Conservation (phyloP, 2,888 invertebrate species). For the Ashinkailepas kermadecensis region DNA sequence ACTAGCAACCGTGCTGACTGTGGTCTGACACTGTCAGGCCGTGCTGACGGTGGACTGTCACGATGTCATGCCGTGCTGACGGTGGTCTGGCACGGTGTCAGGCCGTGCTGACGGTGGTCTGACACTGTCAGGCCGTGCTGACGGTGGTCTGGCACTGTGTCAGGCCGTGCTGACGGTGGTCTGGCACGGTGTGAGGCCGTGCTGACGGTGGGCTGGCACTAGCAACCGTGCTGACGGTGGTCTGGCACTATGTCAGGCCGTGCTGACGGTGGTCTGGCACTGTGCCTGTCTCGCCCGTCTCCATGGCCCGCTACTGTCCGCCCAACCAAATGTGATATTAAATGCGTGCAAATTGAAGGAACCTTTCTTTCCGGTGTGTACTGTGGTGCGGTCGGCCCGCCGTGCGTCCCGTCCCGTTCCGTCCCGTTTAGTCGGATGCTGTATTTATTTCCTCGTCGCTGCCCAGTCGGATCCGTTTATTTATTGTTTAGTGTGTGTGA, state of each 20-base stretch:
- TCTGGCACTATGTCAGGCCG: too few relatives aligned
- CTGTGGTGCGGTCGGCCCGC: not conserved
- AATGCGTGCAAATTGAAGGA: not conserved
- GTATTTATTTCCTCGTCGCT: not conserved
- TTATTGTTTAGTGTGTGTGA: not conserved
- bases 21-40: too few relatives aligned
- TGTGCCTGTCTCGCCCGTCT: not conserved
- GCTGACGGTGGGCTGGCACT: not conserved
- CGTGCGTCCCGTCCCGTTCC: not conserved
- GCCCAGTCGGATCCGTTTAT: not conserved
- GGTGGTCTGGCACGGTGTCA: too few relatives aligned
- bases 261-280: not conserved
- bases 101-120: not conserved
- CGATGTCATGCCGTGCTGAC: too few relatives aligned
- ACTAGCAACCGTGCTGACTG: too few relatives aligned
- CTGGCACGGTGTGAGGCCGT: too few relatives aligned
- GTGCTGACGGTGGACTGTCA: too few relatives aligned
- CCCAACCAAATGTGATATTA: constrained; percentile 13
- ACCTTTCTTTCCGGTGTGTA: constrained; percentile 4
- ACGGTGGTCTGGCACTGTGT: too few relatives aligned
- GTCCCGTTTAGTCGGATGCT: not conserved
- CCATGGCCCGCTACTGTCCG: not conserved
- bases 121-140: too few relatives aligned
- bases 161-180: too few relatives aligned
- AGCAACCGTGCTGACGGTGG: too few relatives aligned